A percentile compares a stretch with the other conserved stretches of the same genome.
Conservation (phyloP, 2,113 vertebrate genomes). For the Neodon shergylaensis region DNA sequence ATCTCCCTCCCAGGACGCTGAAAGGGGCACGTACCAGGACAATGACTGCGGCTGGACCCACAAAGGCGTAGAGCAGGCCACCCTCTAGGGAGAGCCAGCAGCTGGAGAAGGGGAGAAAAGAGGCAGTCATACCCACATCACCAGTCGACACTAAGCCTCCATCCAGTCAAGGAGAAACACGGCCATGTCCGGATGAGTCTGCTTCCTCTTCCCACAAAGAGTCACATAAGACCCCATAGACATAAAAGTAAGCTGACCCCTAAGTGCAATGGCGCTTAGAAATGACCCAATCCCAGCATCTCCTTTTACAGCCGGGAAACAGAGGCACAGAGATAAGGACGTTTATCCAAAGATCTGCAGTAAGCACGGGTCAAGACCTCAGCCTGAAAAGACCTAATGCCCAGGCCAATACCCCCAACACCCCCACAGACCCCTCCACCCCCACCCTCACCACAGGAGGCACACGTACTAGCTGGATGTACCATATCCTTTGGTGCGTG, state of each 20-base stretch:
- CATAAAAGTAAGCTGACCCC: not conserved
- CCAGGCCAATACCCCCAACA: not conserved
- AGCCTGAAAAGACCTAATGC: not conserved
- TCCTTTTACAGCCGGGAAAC: not conserved
- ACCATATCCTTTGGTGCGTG: constrained; percentile 96
- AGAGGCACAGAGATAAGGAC: not conserved
- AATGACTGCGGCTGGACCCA: constrained; percentile 96
- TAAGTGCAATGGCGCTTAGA: not conserved
- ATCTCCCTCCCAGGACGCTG: constrained; percentile 7
- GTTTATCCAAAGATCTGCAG: not conserved
- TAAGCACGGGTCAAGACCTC: not conserved
- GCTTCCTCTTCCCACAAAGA: not conserved
- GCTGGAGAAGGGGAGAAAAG: constrained; percentile 77
- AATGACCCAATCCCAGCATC: not conserved
- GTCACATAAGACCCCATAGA: not conserved
- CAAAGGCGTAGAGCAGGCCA: constrained; percentile 95
- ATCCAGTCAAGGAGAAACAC: not conserved
- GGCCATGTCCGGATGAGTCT: not conserved
- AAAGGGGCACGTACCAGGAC: constrained; percentile 90
- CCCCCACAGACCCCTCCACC: not conserved
- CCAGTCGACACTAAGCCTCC: not conserved
- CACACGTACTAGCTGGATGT: constrained; percentile 95
- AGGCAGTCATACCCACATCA: not conserved
- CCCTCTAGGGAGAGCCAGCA: constrained; percentile 97
- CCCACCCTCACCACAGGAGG: not conserved